Percentiles rank a stretch among this genome's conserved stretches.
Conservation (phyloP, 2,797 vertebrate genomes). For the Sus cebifrons region DNA sequence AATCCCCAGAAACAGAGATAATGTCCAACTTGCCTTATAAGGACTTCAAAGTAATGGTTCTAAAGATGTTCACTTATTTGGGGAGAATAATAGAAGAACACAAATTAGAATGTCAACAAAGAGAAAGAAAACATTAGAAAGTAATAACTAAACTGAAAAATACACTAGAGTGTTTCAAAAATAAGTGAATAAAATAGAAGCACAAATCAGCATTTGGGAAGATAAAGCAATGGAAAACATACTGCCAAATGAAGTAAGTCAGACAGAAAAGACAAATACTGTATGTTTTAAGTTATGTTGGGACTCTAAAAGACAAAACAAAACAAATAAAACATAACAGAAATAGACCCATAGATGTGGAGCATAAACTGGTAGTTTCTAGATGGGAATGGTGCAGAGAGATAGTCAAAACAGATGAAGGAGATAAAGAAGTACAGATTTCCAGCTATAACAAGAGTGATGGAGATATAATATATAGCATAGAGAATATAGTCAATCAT, state of each 20-base stretch:
- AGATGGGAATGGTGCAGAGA: no score
- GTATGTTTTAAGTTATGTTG: not conserved
- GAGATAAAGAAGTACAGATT: not conserved
- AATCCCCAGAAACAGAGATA: not conserved
- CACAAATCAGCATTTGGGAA: not conserved
- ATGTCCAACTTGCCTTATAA: not conserved
- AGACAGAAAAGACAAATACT: not conserved
- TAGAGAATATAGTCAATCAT: not conserved
- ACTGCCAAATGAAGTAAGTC: not conserved
- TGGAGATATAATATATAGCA: not conserved
- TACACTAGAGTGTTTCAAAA: no score
- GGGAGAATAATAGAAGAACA: not conserved
- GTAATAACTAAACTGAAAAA: not conserved
- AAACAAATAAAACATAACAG: not conserved
- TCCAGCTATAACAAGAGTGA: not conserved
- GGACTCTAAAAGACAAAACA: not conserved
- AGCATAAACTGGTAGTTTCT: no score
- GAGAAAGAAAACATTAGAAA: not conserved
- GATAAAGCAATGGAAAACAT: not conserved
- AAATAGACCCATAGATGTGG: no score
- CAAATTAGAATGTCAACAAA: not conserved
- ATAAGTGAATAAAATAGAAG: no score
- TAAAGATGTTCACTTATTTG: not conserved
- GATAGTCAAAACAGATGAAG: no score
- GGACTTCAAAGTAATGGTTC: not conserved